Percentiles rank a stretch among this genome's conserved stretches.
phyloP scores from a whole-genome alignment of 2,888 invertebrate genomes.

The Limulus polyphemus region DNA sequence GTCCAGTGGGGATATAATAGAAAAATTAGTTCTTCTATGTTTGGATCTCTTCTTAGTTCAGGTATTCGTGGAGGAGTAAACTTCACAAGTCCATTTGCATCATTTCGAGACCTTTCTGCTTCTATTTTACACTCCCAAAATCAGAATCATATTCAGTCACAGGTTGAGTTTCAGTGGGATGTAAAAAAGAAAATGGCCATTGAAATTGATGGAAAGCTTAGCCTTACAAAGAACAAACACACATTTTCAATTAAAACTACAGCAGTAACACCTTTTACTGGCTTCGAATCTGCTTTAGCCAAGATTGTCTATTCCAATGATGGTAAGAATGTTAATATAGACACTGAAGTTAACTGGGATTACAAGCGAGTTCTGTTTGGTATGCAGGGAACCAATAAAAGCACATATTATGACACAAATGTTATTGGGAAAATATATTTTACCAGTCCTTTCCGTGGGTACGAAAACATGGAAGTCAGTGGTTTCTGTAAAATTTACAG shows the following conservation, averaged over 20 bases:
- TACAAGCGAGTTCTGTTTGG: conserved; percentile 10
- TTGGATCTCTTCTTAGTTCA: conserved; percentile 3
- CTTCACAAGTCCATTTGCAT: conserved; percentile 9
- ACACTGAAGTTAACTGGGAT: conserved; percentile 13
- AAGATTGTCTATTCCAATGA: conserved; percentile 15
- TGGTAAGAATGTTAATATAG: conserved; percentile 8
- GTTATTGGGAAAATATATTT: conserved; percentile 14
- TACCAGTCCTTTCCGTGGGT: conserved; percentile 14
- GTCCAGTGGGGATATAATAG: conserved; percentile 7
- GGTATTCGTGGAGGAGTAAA: conserved; percentile 6
- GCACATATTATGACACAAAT: conserved; percentile 6
- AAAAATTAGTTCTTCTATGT: conserved; percentile 5
- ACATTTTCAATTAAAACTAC: background rate
- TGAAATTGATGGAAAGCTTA: conserved; percentile 6
- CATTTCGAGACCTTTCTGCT: conserved; percentile 7
- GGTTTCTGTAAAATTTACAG: conserved; percentile 7
- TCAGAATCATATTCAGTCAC: conserved; percentile 6
- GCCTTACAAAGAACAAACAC: no score
- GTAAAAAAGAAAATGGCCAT: conserved; percentile 7
- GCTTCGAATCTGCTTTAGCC: conserved; percentile 10
- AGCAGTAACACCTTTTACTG: conserved; percentile 12
- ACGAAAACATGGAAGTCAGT: conserved; percentile 10
- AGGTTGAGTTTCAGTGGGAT: conserved; percentile 10
- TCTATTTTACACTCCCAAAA: conserved; percentile 6
- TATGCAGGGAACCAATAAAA: conserved; percentile 6